Evolutionary conservation across 2,113 vertebrate genomes (phyloP).

Genomic region (Sylvia atricapilla): DNA sequence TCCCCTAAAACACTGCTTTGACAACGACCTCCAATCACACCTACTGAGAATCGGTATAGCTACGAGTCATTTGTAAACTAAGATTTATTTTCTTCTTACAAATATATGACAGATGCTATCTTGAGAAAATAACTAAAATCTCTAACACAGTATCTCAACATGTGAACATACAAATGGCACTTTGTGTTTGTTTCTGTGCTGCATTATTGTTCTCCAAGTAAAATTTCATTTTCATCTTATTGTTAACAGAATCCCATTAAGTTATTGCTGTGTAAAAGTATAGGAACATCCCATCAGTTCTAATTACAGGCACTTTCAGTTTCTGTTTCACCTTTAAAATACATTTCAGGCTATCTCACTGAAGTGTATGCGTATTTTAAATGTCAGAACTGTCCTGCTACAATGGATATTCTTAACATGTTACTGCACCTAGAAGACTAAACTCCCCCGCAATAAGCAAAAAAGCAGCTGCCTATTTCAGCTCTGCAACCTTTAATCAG

Average conservation of each 20-base stretch:
- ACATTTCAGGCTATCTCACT: constrained; percentile 35
- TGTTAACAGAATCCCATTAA: constrained; percentile 17
- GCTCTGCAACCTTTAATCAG: background rate
- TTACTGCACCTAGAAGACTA: constrained; percentile 33
- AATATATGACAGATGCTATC: background rate
- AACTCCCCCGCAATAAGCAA: constrained; percentile 28
- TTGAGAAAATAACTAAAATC: constrained; percentile 26
- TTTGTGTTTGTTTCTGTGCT: constrained; percentile 68
- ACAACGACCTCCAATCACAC: constrained; percentile 33
- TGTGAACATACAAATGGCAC: constrained; percentile 69
- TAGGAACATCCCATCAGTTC: constrained; percentile 70
- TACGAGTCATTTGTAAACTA: constrained; percentile 14
- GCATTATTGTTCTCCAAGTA: constrained; percentile 40
- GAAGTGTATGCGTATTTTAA: constrained; percentile 14
- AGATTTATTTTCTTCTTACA: background rate
- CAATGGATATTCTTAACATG: constrained; percentile 3
- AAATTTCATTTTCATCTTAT: constrained; percentile 22
- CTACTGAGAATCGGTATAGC: background rate
- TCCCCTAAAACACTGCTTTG: background rate
- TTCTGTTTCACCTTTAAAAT: constrained; percentile 69
- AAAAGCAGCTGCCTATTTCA: constrained; percentile 46
- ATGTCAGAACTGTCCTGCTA: background rate
- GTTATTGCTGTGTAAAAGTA: constrained; percentile 78
- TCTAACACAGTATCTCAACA: constrained; percentile 28
- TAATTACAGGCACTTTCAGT: constrained; percentile 78